Conservation (phyloP, 2,888 invertebrate species). For the Parthenolecanium corni region DNA sequence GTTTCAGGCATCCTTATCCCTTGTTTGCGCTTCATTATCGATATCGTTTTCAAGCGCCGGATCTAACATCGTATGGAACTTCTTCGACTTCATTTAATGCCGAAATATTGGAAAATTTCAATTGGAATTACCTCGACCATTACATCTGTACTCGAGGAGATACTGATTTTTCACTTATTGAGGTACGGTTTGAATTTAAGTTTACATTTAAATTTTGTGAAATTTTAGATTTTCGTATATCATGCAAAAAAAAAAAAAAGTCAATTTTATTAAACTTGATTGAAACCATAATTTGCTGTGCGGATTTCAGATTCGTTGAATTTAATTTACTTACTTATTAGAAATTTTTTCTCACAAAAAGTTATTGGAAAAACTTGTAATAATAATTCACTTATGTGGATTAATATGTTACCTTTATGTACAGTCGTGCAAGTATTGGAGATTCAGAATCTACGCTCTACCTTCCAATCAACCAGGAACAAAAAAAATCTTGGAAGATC, state of each 20-base stretch:
- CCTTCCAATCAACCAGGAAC: slow-evolving; percentile 66
- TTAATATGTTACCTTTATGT: slow-evolving; percentile 29
- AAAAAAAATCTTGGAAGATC: slow-evolving; percentile 62
- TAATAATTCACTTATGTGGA: no score
- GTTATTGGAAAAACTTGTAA: no score
- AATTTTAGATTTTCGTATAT: neutral
- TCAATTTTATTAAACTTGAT: no score
- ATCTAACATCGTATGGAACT: slow-evolving; percentile 84
- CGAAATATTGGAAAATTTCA: slow-evolving; percentile 88
- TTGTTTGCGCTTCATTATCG: slow-evolving; percentile 84
- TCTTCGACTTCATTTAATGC: slow-evolving; percentile 90
- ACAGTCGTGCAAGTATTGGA: slow-evolving; percentile 76
- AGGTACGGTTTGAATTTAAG: slow-evolving; percentile 45
- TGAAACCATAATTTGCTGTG: no score
- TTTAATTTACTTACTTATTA: no score
- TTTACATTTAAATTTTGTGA: neutral
- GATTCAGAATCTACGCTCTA: slow-evolving; percentile 77
- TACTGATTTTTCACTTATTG: slow-evolving; percentile 74
- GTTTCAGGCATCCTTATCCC: slow-evolving; percentile 77
- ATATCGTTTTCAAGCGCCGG: slow-evolving; percentile 83
- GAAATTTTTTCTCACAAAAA: no score
- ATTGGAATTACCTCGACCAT: slow-evolving; percentile 96
- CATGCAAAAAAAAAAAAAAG: no score
- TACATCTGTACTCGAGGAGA: slow-evolving; percentile 92
- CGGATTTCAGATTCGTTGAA: no score